Evolutionary conservation across 2,113 vertebrate genomes (phyloP).

Genomic region (Ceyx cyanopectus): DNA sequence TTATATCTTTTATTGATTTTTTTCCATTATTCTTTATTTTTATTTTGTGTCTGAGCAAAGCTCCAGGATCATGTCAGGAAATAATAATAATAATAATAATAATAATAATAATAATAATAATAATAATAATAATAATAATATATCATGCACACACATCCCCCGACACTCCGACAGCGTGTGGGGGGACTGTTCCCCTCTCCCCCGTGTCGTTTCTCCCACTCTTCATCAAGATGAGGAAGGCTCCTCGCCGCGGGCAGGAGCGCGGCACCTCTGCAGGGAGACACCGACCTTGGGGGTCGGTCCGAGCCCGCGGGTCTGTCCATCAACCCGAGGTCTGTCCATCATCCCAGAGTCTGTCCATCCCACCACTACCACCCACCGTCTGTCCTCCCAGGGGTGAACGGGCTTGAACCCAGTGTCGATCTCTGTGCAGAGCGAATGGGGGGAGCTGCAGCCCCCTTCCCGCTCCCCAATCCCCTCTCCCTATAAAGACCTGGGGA

Average conservation of each 20-base stretch:
- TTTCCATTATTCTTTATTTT: not conserved
- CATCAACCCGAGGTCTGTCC: not conserved
- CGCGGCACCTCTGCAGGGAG: not conserved
- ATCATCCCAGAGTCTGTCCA: too few relatives aligned
- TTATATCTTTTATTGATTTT: not conserved
- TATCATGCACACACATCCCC: not conserved
- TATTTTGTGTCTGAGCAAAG: not conserved
- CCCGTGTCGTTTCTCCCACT: not conserved
- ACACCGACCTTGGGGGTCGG: accelerated
- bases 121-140: too few relatives aligned
- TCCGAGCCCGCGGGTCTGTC: not conserved
- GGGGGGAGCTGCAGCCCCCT: not conserved
- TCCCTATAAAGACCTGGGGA: not conserved
- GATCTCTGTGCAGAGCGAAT: not conserved
- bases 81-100: too few relatives aligned
- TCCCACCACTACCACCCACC: too few relatives aligned
- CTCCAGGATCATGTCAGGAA: not conserved
- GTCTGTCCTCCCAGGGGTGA: not conserved
- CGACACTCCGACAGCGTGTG: not conserved
- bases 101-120: too few relatives aligned
- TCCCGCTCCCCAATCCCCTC: not conserved
- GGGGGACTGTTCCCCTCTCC: not conserved
- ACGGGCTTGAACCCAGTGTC: not conserved
- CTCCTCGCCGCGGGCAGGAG: not conserved
- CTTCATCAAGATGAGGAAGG: not conserved